These are phyloP conservation scores for Drosophila rhopaloa DNA, from an alignment of 1,140 invertebrate species.

Conservation along the genomic window DNA sequence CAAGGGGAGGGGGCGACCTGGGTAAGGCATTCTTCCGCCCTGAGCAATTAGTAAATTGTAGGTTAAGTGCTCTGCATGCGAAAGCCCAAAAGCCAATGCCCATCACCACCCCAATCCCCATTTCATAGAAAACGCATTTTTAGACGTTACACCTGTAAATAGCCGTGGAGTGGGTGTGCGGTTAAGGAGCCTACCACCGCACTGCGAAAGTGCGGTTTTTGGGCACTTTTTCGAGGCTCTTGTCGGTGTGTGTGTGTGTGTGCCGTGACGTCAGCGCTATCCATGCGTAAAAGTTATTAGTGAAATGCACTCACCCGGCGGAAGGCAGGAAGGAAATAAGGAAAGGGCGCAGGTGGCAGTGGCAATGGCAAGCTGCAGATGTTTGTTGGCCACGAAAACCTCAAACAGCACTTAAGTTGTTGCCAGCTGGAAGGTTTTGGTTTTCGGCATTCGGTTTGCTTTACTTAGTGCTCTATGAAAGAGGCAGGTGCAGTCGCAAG, in stretches of 20 bases:
- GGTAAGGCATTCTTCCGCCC: conserved; percentile 39
- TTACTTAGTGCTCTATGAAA: conserved; percentile 18
- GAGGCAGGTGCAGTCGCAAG: too few species aligned
- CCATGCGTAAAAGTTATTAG: conserved; percentile 81
- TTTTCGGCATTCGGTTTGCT: conserved; percentile 46
- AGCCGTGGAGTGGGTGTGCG: conserved; percentile 39
- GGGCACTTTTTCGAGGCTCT: conserved; percentile 56
- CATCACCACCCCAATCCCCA: background rate
- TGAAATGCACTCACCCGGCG: conserved; percentile 66
- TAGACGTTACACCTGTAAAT: conserved; percentile 52
- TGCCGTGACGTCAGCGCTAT: conserved; percentile 53
- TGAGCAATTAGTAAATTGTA: conserved; percentile 78
- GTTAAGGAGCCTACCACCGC: conserved; percentile 47
- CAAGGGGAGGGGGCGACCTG: background rate
- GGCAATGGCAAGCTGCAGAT: conserved; percentile 4
- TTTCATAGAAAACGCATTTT: conserved; percentile 42
- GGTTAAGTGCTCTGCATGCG: conserved; percentile 73
- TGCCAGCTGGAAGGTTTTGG: conserved; percentile 61
- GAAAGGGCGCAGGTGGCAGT: background rate
- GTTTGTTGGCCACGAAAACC: conserved; percentile 69
- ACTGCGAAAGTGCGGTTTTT: conserved; percentile 63
- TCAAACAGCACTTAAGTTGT: conserved; percentile 80
- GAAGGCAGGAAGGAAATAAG: background rate
- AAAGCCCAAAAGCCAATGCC: conserved; percentile 9
- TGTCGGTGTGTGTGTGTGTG: conserved; percentile 3